Evolutionary conservation across 2,113 vertebrate species (phyloP), one percentile per base, ranked within the genome.

Genomic region (Sigmodon hispidus): DNA sequence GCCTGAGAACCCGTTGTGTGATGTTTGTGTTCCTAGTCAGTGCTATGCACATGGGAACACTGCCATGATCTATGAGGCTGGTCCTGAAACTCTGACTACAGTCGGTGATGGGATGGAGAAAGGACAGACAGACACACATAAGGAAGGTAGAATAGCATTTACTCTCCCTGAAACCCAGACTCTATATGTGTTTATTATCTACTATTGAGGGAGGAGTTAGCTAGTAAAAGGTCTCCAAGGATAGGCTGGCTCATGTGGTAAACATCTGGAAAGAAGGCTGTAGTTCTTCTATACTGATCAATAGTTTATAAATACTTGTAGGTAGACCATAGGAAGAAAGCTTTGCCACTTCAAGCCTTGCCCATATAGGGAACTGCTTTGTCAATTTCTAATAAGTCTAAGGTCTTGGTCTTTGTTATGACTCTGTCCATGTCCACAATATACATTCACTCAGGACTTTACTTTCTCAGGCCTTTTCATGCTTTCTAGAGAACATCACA

Each of bases 1-100:
- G 36, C 5, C 75, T 0, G 3, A 36, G 19, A 0, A 3, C 31
- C n/a, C 1, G 0, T 24, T 5, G 0, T 26, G 40, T 3, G 19
- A 34, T 0, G 21, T 45, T 63, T 40, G 1, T 2, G 1, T 34
- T 29, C 26, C 72, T 4, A 3, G 6, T 34, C 0, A 2, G 24
- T 1, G 52, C 17, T 12, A 34, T 55, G 4, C 11, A 43, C 4
- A 10, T 19, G 7, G 21, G 77, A 8, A 40, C 13, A 43, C 17
- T 12, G 12, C 24, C 1, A 26, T 55, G 19, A n/a, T n/a, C 52
- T 19, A 55, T n/a, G 34, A 11, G 55, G 50, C 34, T 55, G 21
- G 34, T n/a, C 10, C 0, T 57, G 77, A 34, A 80, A 55, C 34
- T 21, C 9, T 80, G 10, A 55, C 34, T 79, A 12, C 6, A 19